A percentile compares a stretch with the other conserved stretches of the same genome.
Evolutionary conservation across 2,888 invertebrate genomes (phyloP).

Genomic region (Apamea crenata): DNA sequence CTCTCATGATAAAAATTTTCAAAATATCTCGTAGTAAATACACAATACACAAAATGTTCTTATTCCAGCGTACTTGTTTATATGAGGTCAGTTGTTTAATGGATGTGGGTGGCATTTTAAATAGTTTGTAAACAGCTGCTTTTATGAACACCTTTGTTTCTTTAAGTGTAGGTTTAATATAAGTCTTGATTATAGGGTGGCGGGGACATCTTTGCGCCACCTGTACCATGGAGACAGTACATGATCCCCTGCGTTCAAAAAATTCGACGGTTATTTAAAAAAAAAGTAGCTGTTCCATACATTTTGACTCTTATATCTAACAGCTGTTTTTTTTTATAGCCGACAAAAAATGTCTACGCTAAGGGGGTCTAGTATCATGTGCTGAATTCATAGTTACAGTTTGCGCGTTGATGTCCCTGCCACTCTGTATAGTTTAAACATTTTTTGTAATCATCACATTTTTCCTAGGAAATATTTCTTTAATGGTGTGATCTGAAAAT

Average conservation of each 20-base stretch:
- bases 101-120: conserved; percentile 9
- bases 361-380: not conserved
- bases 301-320: not conserved
- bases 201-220: not conserved
- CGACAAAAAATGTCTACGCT: not conserved
- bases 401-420: not conserved
- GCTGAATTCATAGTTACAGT: not conserved
- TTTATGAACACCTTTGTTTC: conserved; percentile 6
- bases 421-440: not conserved
- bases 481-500: conserved; percentile 10
- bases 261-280: not conserved
- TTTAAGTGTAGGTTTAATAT: conserved; percentile 5
- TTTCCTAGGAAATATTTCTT: not conserved
- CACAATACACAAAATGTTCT: too few species aligned
- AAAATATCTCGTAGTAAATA: too few species aligned
- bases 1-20: too few species aligned
- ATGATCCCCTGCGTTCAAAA: not conserved
- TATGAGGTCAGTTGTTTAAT: too few species aligned
- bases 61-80: too few species aligned
- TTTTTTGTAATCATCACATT: conserved; percentile 21
- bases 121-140: conserved; percentile 3
- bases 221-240: not conserved
- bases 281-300: not conserved
- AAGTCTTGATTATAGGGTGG: conserved; percentile 14
- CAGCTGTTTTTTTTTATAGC: not conserved